Evolutionary conservation across 1,140 invertebrate genomes (phyloP).

Genomic region (Sinonovacula constricta): DNA sequence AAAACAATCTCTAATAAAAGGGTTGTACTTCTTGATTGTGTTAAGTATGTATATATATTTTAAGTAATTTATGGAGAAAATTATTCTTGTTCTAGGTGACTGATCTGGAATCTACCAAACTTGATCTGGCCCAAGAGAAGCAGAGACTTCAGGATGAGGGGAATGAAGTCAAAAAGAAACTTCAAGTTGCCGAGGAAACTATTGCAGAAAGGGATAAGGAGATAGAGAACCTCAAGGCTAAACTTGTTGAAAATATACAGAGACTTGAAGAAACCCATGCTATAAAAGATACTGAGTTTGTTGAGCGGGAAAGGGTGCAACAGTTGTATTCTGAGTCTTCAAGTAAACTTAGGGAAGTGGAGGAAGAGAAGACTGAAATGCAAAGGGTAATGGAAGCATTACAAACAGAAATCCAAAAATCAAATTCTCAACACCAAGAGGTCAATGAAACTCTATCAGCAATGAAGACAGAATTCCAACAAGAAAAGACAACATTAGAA

Average conservation of each 20-base stretch:
- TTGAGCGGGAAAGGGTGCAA: slow-evolving; percentile 30
- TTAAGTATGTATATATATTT: background rate
- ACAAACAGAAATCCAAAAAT: slow-evolving; percentile 36
- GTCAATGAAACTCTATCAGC: slow-evolving; percentile 38
- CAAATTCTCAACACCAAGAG: slow-evolving; percentile 21
- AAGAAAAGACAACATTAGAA: too few relatives aligned
- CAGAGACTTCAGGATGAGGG: slow-evolving; percentile 23
- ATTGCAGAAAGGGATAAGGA: slow-evolving; percentile 55
- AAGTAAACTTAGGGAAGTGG: slow-evolving; percentile 28
- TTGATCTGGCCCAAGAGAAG: slow-evolving; percentile 36
- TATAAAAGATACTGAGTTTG: slow-evolving; percentile 48
- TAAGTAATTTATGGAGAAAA: background rate
- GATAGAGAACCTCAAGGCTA: slow-evolving; percentile 33
- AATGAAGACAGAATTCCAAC: slow-evolving; percentile 53
- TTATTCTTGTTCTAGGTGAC: slow-evolving; percentile 14
- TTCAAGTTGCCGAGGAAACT: slow-evolving; percentile 9
- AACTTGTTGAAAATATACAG: slow-evolving; percentile 28
- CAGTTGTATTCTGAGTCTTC: slow-evolving; percentile 41
- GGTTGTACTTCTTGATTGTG: background rate
- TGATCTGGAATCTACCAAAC: slow-evolving; percentile 24
- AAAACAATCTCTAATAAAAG: too few relatives aligned
- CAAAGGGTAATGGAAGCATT: slow-evolving; percentile 47
- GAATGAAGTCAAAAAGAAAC: slow-evolving; percentile 15
- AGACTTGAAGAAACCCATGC: slow-evolving; percentile 50
- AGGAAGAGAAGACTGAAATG: slow-evolving; percentile 38